These are phyloP conservation scores for Phoxinus phoxinus DNA, from an alignment of 2,113 vertebrate species.

Conservation along the genomic window DNA sequence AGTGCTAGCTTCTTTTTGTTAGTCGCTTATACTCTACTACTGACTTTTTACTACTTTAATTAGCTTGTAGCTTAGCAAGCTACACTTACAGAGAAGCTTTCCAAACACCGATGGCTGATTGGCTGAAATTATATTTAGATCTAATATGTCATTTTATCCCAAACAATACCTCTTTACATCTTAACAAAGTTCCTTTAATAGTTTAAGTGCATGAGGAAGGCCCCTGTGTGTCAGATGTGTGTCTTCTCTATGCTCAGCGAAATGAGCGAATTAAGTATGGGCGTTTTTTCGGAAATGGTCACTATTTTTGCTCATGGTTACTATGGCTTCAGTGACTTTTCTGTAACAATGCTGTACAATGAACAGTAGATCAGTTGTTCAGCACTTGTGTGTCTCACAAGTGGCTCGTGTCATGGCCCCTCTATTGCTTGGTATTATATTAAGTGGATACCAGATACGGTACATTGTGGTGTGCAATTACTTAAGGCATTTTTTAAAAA, in stretches of 20 bases:
- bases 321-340: conserved; percentile 55
- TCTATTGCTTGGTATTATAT: not conserved
- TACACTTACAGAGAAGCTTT: not conserved
- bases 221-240: conserved; percentile 28
- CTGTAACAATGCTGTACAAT: conserved; percentile 53
- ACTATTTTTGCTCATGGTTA: conserved; percentile 72
- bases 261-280: not conserved
- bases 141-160: not conserved
- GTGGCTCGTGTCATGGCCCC: not conserved
- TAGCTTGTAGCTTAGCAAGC: not conserved
- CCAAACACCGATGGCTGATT: not conserved
- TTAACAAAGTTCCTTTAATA: not conserved
- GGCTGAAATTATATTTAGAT: conserved; percentile 15
- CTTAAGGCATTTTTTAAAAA: not conserved
- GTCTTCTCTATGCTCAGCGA: not conserved
- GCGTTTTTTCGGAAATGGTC: conserved; percentile 59
- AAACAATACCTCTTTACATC: conserved; percentile 13
- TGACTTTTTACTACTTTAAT: not conserved
- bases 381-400: conserved; percentile 25
- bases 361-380: conserved; percentile 60
- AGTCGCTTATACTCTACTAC: not conserved
- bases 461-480: not conserved
- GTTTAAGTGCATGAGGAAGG: not conserved
- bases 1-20: not conserved
- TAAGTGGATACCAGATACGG: not conserved